These are phyloP conservation scores for Apodemia hepburni DNA, from an alignment of 2,888 invertebrate species.

Conservation along the genomic window DNA sequence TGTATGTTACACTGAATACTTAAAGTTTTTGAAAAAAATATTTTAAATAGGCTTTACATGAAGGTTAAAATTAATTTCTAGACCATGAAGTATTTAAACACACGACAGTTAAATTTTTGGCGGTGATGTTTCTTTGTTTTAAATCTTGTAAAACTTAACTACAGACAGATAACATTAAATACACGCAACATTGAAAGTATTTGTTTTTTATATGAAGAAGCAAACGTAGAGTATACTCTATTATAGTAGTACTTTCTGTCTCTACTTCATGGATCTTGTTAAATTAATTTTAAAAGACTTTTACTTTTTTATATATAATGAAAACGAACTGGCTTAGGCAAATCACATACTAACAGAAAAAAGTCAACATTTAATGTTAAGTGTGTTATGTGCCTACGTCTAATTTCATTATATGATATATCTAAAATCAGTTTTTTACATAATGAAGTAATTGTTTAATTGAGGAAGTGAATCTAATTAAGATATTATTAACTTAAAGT, in stretches of 20 bases:
- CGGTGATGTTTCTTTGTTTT: no score
- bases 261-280: constrained; percentile 4
- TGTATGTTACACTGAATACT: constrained; percentile 29
- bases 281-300: background rate
- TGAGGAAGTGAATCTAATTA: no score
- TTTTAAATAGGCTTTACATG: background rate
- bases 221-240: no score
- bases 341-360: background rate
- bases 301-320: background rate
- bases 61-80: constrained; percentile 3
- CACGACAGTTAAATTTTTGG: no score
- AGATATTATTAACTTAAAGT: no score
- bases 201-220: no score
- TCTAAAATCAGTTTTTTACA: no score
- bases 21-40: background rate
- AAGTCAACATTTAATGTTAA: background rate
- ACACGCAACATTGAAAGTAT: no score
- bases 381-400: background rate
- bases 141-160: no score
- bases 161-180: no score
- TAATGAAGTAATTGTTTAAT: no score
- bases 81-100: background rate
- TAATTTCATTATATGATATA: background rate
- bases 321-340: background rate
- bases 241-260: no score